A percentile compares a stretch with the other conserved stretches of the same genome.
These are phyloP conservation scores for Ctena decussata DNA, from an alignment of 2,888 invertebrate species.

Conservation along the genomic window DNA sequence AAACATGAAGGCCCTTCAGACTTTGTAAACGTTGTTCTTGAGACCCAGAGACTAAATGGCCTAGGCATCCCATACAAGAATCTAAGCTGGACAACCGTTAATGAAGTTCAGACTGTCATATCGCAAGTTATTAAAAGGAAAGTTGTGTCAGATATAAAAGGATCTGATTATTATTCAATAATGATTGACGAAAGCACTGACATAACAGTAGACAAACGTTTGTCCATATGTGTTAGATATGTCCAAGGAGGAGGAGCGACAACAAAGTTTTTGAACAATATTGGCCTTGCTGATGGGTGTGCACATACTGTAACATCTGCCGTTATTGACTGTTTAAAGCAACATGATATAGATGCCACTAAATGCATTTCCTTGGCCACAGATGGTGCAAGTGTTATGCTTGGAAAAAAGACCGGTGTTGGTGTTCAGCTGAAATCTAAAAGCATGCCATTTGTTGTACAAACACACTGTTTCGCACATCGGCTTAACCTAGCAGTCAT, in stretches of 20 bases:
- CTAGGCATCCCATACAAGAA: too few species aligned
- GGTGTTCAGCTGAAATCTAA: conserved; percentile 44
- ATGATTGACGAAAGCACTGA: neutral
- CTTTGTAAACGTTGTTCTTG: too few species aligned
- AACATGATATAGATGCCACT: neutral
- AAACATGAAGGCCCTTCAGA: too few species aligned
- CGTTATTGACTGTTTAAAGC: neutral
- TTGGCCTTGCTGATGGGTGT: neutral
- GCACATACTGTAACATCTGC: too few species aligned
- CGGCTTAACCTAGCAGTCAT: conserved; percentile 41
- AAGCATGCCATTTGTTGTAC: conserved; percentile 28
- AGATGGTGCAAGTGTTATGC: conserved; percentile 36
- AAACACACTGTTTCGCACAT: conserved; percentile 43
- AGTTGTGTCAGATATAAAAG: neutral
- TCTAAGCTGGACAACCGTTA: too few species aligned
- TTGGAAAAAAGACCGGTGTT: conserved; percentile 34
- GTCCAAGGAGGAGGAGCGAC: neutral
- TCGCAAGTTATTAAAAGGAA: neutral
- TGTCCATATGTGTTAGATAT: neutral
- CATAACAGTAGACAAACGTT: neutral
- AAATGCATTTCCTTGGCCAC: conserved; percentile 22
- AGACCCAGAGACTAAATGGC: too few species aligned
- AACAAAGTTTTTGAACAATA: neutral
- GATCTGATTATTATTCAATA: neutral
- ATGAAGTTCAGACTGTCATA: too few species aligned